Percentiles rank a stretch among this genome's conserved stretches.
Conservation (phyloP, 1,140 invertebrate genomes). For the Musca vetustissima region DNA sequence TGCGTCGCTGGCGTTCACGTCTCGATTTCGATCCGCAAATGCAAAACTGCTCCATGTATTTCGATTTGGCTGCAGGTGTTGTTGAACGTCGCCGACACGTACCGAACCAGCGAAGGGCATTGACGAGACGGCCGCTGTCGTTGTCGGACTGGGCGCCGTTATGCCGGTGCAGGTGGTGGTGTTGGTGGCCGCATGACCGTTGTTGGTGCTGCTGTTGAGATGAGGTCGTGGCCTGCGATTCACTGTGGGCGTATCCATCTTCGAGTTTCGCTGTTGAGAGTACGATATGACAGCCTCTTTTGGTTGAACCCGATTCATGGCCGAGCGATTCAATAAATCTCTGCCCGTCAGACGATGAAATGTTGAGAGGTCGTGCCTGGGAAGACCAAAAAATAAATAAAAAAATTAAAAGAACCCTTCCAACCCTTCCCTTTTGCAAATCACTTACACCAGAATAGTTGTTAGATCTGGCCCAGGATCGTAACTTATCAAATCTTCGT, state of each 20-base stretch:
- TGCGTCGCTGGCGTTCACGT: constrained; percentile 39
- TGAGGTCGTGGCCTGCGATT: constrained; percentile 50
- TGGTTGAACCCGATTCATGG: constrained; percentile 53
- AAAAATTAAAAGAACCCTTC: not conserved
- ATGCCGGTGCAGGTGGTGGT: constrained; percentile 32
- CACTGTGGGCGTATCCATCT: constrained; percentile 56
- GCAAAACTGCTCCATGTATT: constrained; percentile 54
- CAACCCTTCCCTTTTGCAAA: not conserved
- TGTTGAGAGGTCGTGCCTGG: constrained; percentile 56
- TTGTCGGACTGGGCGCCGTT: constrained; percentile 44
- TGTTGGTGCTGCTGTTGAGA: constrained; percentile 29
- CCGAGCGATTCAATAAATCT: constrained; percentile 56
- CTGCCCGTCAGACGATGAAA: constrained; percentile 56
- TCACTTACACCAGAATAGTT: constrained; percentile 53
- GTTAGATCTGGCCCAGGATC: constrained; percentile 56
- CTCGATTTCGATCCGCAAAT: constrained; percentile 47
- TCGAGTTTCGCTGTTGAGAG: constrained; percentile 57
- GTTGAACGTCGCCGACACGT: constrained; percentile 41
- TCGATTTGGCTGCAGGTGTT: constrained; percentile 45
- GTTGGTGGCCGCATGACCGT: not conserved
- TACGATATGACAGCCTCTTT: constrained; percentile 57
- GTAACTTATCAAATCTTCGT: constrained; percentile 57
- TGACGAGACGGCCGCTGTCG: constrained; percentile 27
- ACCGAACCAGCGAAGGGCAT: constrained; percentile 37
- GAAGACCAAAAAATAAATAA: not conserved